Evolutionary conservation across 2,113 vertebrate species (phyloP), one percentile per base, ranked within the genome.

Genomic region (Prietella phreatophila): DNA sequence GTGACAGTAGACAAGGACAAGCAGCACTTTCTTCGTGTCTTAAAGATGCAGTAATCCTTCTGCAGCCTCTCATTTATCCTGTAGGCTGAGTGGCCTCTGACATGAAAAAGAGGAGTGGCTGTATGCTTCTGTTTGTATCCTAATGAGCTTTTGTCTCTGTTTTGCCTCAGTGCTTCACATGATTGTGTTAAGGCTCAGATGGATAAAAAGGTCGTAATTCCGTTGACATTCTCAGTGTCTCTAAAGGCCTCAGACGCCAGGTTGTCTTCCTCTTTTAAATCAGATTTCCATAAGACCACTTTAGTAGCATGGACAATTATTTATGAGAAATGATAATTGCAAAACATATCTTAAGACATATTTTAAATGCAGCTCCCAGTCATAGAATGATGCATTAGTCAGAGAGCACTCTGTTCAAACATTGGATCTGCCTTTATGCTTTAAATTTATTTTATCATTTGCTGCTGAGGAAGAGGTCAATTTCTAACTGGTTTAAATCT

Each of bases 191-290:
- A 47, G 55, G 53, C 55, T 83, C 27, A 88, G 89, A 90, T 87
- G 82, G 89, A 90, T 90, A 82, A 42, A 63, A 84, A 33, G 82
- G 30, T 42, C 19, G 6, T 58, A 84, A 85, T 33, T 2, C 63
- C 27, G 82, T 82, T 84, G 85, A 90, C 82, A n/a, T 86, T 84
- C 84, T 87, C 83, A 82, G 65, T 61, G 79, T 63, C 69, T 85
- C 61, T 61, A 27, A 86, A 75, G 22, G 81, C 82, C 75, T 89
- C 30, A 39, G 86, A 80, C 88, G 87, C 89, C 89, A 87, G 87
- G 80, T 84, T 90, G 87, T 87, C 89, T 86, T 90, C 50, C 58
- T 83, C 65, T 86, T 50, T 25, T 83, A 86, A 76, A 60, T 87
- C 85, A 87, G 76, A 75, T 36, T 85, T 87, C 83, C 60, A 86